Evolutionary conservation across 2,888 invertebrate species (phyloP), one percentile per base, ranked within the genome.

Genomic region (Encarsia formosa): DNA sequence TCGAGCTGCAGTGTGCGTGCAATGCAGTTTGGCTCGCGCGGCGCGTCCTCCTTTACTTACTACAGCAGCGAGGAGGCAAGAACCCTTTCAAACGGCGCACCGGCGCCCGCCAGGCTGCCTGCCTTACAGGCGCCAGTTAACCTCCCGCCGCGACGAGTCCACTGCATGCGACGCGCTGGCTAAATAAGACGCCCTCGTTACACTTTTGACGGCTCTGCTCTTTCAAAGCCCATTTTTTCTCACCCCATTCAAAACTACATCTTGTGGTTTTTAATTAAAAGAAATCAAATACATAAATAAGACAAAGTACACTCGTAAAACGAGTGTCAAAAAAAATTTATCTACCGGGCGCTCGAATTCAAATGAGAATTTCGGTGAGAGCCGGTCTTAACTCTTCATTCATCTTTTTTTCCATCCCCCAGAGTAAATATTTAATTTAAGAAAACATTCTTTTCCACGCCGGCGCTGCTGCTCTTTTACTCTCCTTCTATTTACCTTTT

Each of bases 91-190:
- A 63, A 42, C 41, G 15, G 59, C 57, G 61, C 67, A 56, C 38
- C 54, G 72, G 72, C 72, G 72, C 72, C 72, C 72, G 72, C 64
- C 72, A 69, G 73, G 70, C 71, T 72, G 71, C 72, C 73, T 71
- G 70, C 68, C 63, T 65, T 63, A 57, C 66, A 68, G 73, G 72
- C 73, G 73, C 73, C 73, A 62, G 63, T 61, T 60, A 63, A 62
- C 71, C 71, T 70, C 64, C 61, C 23, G 24, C 20, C 23, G 20
- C n/a, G 8, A 11, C 9, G 37, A 13, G 11, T 22, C 32, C 22
- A 8, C 34, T 16, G 26, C 47, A 13, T 18, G 13, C 37, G 31
- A 32, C 39, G 46, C 39, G 42, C 47, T 23, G 39, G 32, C 13
- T n/a, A 8, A 54, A 44, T 24, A 43, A 52, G 48, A 16, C 39